Evolutionary conservation across 1,140 invertebrate genomes (phyloP).

Genomic region (Leptestheria dahalacensis): DNA sequence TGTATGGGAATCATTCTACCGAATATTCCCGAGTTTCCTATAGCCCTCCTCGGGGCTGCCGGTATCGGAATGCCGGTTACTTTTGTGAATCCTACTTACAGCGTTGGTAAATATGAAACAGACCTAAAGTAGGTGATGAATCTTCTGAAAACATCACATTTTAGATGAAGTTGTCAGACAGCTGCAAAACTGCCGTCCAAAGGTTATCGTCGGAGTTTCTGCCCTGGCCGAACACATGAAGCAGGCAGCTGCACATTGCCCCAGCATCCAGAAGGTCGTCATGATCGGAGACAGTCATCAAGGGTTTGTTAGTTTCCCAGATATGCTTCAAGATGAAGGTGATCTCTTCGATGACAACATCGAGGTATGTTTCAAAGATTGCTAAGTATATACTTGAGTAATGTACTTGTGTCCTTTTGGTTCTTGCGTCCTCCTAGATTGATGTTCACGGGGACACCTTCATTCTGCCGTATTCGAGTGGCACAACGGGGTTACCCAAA

Average conservation of each 20-base stretch:
- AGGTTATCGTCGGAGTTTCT: slow-evolving; percentile 47
- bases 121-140: slow-evolving; percentile 17
- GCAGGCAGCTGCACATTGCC: too few species aligned
- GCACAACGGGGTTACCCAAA: slow-evolving; percentile 57
- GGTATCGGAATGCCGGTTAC: slow-evolving; percentile 53
- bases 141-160: slow-evolving; percentile 13
- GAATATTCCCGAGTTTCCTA: slow-evolving; percentile 60
- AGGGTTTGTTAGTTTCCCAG: not conserved
- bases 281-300: slow-evolving; percentile 22
- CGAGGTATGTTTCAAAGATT: slow-evolving; percentile 11
- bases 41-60: slow-evolving; percentile 45
- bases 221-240: slow-evolving; percentile 40
- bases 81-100: slow-evolving; percentile 66
- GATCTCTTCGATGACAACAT: slow-evolving; percentile 12
- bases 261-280: slow-evolving; percentile 24
- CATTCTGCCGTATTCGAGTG: slow-evolving; percentile 26
- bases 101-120: slow-evolving; percentile 31
- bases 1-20: slow-evolving; percentile 50
- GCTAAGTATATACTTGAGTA: slow-evolving; percentile 7
- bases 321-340: slow-evolving; percentile 7
- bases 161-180: slow-evolving; percentile 61
- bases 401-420: slow-evolving; percentile 16
- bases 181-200: slow-evolving; percentile 43
- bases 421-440: too few species aligned
- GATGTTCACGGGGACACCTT: slow-evolving; percentile 22